Evolutionary conservation across 2,113 vertebrate species (phyloP).

Genomic region (Etia nguti): DNA sequence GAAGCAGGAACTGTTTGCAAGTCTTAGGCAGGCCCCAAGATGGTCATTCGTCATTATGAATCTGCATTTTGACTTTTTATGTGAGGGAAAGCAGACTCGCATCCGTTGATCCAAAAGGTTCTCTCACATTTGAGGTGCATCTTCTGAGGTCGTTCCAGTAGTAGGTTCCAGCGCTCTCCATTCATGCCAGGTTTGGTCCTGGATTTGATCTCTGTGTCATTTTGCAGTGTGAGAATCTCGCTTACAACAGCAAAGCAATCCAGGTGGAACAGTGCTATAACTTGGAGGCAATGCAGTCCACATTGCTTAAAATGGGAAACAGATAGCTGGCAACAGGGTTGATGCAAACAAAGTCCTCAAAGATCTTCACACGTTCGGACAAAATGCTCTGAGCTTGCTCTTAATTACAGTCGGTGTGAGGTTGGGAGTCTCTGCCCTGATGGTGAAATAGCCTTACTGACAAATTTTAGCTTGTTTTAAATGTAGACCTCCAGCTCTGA

Average conservation of each 20-base stretch:
- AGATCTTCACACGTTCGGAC: neutral
- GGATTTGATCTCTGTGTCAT: neutral
- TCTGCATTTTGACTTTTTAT: neutral
- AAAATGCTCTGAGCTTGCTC: neutral
- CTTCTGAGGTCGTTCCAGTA: neutral
- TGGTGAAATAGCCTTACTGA: neutral
- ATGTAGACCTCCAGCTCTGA: neutral
- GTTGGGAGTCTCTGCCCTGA: neutral
- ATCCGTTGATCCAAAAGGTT: neutral
- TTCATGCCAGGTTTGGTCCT: neutral
- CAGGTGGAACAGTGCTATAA: neutral
- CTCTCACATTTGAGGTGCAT: neutral
- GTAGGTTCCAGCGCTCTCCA: neutral
- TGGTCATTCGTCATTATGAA: neutral
- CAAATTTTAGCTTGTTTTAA: neutral
- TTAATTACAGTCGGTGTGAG: neutral
- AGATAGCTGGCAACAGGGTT: neutral
- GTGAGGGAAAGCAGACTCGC: neutral
- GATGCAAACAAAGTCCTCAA: neutral
- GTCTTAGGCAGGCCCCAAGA: neutral
- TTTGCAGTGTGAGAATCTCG: neutral
- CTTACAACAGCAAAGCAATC: neutral
- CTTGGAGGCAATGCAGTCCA: neutral
- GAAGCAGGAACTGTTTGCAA: neutral
- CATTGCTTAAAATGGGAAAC: neutral